Evolutionary conservation across 2,888 invertebrate genomes (phyloP).

Genomic region (Phengaris arion): DNA sequence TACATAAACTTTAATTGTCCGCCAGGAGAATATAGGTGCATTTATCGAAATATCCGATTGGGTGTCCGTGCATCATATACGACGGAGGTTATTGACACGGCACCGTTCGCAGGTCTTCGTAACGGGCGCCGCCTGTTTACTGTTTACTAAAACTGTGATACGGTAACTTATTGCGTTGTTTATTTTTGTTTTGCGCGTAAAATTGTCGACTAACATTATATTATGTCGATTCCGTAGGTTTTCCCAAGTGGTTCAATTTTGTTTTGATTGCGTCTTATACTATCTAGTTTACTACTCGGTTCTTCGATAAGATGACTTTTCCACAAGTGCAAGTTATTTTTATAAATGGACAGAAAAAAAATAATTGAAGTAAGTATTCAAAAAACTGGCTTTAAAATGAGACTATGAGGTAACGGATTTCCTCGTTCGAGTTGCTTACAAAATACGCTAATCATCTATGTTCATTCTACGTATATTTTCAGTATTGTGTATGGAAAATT

Average conservation of each 20-base stretch:
- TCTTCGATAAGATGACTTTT: background rate
- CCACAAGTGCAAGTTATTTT: background rate
- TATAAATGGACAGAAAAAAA: too few species aligned
- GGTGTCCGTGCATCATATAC: slow-evolving; percentile 20
- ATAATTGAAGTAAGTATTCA: too few species aligned
- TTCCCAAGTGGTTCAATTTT: background rate
- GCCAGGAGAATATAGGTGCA: background rate
- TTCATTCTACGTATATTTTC: background rate
- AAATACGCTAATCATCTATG: background rate
- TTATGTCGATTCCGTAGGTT: background rate
- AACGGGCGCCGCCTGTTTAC: slow-evolving; percentile 32
- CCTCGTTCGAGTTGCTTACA: background rate
- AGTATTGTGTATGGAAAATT: background rate
- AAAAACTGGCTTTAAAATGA: background rate
- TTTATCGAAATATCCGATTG: background rate
- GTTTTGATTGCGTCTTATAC: slow-evolving; percentile 13
- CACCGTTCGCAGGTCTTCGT: slow-evolving; percentile 30
- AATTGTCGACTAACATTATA: background rate
- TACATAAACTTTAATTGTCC: too few species aligned
- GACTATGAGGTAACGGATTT: background rate
- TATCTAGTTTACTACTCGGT: background rate
- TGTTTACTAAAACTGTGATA: slow-evolving; percentile 31
- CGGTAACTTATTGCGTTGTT: slow-evolving; percentile 29
- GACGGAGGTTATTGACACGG: slow-evolving; percentile 30
- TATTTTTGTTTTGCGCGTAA: slow-evolving; percentile 20